These are phyloP conservation scores for Pachyuromys duprasi DNA, from an alignment of 2,797 vertebrate genomes.

Conservation along the genomic window DNA sequence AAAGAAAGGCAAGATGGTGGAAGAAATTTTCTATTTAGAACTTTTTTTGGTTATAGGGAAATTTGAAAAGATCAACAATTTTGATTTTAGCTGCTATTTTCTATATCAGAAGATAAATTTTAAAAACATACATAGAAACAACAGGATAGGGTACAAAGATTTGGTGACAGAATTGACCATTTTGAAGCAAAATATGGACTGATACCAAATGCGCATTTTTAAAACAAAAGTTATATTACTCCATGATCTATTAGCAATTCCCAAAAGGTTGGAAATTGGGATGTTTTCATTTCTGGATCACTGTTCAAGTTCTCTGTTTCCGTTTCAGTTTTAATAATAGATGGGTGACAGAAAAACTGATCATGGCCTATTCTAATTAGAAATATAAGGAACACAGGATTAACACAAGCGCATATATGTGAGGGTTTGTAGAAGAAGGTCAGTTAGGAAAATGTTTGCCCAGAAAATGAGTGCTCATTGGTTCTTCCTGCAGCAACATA, in stretches of 20 bases:
- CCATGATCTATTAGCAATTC: background rate
- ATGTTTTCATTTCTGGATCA: background rate
- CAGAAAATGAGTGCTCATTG: background rate
- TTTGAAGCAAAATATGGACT: background rate
- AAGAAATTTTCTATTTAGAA: background rate
- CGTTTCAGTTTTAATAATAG: background rate
- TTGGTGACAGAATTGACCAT: background rate
- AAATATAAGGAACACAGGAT: background rate
- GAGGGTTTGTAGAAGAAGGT: background rate
- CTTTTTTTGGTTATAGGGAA: background rate
- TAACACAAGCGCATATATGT: background rate
- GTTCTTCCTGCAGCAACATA: background rate
- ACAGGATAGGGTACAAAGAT: background rate
- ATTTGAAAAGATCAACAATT: background rate
- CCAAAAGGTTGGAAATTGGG: background rate
- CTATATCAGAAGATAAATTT: background rate
- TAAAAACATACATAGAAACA: background rate
- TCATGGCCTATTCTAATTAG: background rate
- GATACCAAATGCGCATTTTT: background rate
- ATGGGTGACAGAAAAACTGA: background rate
- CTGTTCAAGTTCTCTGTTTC: background rate
- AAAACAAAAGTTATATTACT: background rate
- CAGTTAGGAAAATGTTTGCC: background rate
- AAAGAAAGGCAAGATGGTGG: conserved; percentile 10
- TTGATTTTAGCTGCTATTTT: background rate